A percentile compares a stretch with the other conserved stretches of the same genome.
These are phyloP conservation scores for Drosophila jambulina DNA, from an alignment of 1,140 invertebrate species.

Conservation along the genomic window DNA sequence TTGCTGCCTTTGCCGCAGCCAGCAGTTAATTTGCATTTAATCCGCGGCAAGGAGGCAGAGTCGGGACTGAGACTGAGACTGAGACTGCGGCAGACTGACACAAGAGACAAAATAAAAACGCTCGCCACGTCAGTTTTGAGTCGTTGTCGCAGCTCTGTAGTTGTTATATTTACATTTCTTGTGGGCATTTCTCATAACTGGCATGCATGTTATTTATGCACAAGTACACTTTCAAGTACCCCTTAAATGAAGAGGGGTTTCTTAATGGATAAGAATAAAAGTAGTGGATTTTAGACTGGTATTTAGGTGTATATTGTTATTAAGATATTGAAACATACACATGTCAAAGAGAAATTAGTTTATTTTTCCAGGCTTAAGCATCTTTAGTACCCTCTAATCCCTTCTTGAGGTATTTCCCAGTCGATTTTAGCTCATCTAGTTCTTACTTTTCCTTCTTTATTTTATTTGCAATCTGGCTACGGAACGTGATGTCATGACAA, in stretches of 20 bases:
- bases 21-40: constrained; percentile 82
- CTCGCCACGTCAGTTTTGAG: constrained; percentile 56
- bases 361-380: not conserved
- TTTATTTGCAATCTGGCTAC: constrained; percentile 27
- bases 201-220: constrained; percentile 46
- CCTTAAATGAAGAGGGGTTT: not conserved
- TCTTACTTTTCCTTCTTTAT: constrained; percentile 24
- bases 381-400: not conserved
- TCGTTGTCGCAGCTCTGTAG: constrained; percentile 51
- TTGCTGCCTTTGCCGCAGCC: constrained; percentile 60
- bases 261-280: too few species aligned
- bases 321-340: not conserved
- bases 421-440: constrained; percentile 13
- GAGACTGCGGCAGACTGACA: constrained; percentile 18
- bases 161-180: constrained; percentile 52
- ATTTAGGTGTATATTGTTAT: not conserved
- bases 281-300: too few species aligned
- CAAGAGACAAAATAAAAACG: constrained; percentile 49
- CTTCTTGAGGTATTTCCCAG: constrained; percentile 8
- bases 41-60: constrained; percentile 49
- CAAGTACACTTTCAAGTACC: constrained; percentile 38
- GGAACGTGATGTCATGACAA: constrained; percentile 71
- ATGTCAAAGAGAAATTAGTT: not conserved
- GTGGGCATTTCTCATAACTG: constrained; percentile 51
- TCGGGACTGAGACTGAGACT: not conserved